These are phyloP conservation scores for Diplosoma virens DNA, from an alignment of 23 tunicate genomes.

Conservation along the genomic window DNA sequence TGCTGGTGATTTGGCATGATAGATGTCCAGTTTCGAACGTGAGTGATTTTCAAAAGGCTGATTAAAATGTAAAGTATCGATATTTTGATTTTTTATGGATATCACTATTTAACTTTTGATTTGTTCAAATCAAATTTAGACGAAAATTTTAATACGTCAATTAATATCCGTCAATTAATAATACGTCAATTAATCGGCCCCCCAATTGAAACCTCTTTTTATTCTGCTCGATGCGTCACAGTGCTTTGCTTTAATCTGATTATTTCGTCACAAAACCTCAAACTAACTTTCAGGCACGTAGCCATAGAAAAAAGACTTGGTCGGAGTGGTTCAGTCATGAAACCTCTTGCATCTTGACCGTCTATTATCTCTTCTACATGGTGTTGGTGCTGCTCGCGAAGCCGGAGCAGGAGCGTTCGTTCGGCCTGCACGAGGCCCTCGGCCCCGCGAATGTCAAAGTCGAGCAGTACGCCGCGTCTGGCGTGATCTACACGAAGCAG, in stretches of 20 bases:
- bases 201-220: no score
- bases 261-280: no score
- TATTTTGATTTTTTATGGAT: no score
- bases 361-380: conserved; percentile 56
- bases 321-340: conserved; percentile 53
- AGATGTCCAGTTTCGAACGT: conserved; percentile 56
- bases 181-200: no score
- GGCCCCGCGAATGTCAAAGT: conserved; percentile 58
- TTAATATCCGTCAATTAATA: no score
- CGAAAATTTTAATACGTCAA: no score
- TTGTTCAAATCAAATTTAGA: no score
- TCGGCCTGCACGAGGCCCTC: conserved; percentile 76
- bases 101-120: no score
- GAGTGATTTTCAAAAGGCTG: no score
- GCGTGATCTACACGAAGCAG: conserved; percentile 76
- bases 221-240: no score
- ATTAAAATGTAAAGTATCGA: no score
- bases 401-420: conserved; percentile 63
- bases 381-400: conserved; percentile 71
- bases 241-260: no score
- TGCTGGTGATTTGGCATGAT: conserved; percentile 59
- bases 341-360: conserved; percentile 44
- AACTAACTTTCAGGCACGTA: conserved; percentile 50
- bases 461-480: conserved; percentile 64
- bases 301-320: conserved; percentile 1